Percentiles rank a stretch among this genome's conserved stretches.
phyloP scores from a whole-genome alignment of 2,113 vertebrate species.

The Cheirogaleus medius region DNA sequence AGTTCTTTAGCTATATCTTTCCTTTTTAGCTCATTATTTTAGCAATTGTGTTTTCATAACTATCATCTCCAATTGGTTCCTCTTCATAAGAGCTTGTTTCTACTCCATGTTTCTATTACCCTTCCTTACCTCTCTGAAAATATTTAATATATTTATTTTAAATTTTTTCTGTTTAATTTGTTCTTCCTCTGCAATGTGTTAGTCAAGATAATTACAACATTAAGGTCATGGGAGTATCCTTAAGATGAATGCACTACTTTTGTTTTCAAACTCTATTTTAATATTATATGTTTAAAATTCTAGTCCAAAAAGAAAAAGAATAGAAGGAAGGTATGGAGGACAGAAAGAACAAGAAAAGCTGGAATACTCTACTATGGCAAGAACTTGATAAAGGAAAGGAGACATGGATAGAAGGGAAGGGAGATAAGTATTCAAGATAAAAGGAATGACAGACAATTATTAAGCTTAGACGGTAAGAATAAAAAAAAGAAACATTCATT shows the following conservation, averaged over 20 bases:
- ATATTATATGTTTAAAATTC: neutral
- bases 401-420: neutral
- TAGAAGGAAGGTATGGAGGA: neutral
- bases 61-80: neutral
- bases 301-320: neutral
- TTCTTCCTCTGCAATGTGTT: neutral
- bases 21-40: neutral
- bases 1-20: neutral
- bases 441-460: neutral
- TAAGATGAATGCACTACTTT: neutral
- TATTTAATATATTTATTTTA: neutral
- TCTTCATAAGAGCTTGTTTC: neutral
- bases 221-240: neutral
- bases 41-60: neutral
- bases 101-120: neutral
- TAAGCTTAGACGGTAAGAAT: neutral
- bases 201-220: neutral
- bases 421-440: neutral
- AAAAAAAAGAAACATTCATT: neutral
- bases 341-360: neutral
- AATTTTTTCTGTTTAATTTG: neutral
- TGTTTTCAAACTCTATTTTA: conserved; percentile 12
- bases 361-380: neutral
- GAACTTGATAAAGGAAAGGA: neutral
- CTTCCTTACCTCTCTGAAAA: neutral